Conservation (phyloP, 2,797 vertebrate genomes). For the Morus bassanus region DNA sequence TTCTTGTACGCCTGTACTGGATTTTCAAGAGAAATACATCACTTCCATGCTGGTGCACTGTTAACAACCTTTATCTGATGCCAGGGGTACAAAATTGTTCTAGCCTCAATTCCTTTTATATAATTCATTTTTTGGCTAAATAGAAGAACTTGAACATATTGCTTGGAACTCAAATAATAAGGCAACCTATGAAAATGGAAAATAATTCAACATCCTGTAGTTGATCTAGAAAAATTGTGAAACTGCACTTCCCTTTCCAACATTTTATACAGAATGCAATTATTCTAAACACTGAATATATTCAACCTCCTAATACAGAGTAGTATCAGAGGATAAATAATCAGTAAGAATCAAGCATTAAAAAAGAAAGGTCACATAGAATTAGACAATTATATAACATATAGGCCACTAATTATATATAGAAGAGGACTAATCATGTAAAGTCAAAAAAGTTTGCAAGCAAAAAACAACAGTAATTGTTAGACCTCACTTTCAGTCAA, state of each 20-base stretch:
- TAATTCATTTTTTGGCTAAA: background rate
- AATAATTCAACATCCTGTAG: background rate
- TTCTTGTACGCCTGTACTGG: slow-evolving; percentile 2
- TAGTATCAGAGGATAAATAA: background rate
- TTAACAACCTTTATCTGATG: slow-evolving; percentile 30
- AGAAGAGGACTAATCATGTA: background rate
- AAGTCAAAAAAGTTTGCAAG: background rate
- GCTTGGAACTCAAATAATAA: slow-evolving; percentile 25
- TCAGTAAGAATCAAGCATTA: background rate
- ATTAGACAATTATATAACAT: background rate
- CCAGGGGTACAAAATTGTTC: background rate
- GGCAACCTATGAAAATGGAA: slow-evolving; percentile 20
- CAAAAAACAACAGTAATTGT: background rate
- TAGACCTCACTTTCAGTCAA: background rate
- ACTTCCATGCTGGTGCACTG: background rate
- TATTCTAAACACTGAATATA: slow-evolving; percentile 22
- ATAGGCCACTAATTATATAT: background rate
- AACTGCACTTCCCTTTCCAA: slow-evolving; percentile 29
- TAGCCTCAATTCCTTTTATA: slow-evolving; percentile 2
- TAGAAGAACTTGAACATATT: background rate
- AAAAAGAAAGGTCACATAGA: background rate
- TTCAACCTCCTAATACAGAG: background rate
- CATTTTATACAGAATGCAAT: background rate
- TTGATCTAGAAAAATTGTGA: background rate
- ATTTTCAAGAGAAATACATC: slow-evolving; percentile 50